Evolutionary conservation across 2,888 invertebrate species (phyloP), one percentile per base, ranked within the genome.

Genomic region (Gandaritis pyraliata): DNA sequence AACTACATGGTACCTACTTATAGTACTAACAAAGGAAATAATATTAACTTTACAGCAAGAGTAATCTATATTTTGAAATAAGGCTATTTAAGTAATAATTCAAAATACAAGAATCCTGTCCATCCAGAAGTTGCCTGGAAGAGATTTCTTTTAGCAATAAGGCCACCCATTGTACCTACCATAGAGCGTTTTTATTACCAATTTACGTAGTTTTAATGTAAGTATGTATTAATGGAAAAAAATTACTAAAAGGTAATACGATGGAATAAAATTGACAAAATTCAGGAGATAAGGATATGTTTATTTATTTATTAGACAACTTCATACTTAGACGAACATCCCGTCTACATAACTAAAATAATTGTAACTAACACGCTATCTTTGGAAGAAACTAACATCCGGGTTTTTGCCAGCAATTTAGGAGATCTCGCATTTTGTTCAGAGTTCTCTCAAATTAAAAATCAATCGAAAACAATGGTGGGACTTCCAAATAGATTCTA

Each of bases 291-390:
- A 90, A 87, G 82, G 90, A 91, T 91, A 90, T 91, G 91, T 90
- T 90, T 90, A 90, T 90, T 90, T 90, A 90, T 90, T 90, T 91
- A 91, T 90, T 90, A 90, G 85, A 90, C 88, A 89, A 85, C 87
- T 85, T 87, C 85, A 86, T 87, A 87, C 83, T 82, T 80, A 77
- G 87, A 78, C 79, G 77, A 63, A 73, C 77, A 75, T 64, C 75
- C 72, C 70, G 80, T 74, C 81, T 80, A 82, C 75, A 78, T 80
- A 83, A 82, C 80, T 82, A 85, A 85, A 83, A 68, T 66, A 63
- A 64, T 43, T 61, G 72, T 75, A 83, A 85, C 81, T 90, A 89
- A 83, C 82, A 80, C 83, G 74, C 85, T 88, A 90, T 90, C 91
- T 91, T 91, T 91, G 91, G 91, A 90, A 90, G 89, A 86, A 87